A percentile compares a stretch with the other conserved stretches of the same genome.
Evolutionary conservation across 1,140 invertebrate species (phyloP).

Genomic region (Philopotamus ludificatus): DNA sequence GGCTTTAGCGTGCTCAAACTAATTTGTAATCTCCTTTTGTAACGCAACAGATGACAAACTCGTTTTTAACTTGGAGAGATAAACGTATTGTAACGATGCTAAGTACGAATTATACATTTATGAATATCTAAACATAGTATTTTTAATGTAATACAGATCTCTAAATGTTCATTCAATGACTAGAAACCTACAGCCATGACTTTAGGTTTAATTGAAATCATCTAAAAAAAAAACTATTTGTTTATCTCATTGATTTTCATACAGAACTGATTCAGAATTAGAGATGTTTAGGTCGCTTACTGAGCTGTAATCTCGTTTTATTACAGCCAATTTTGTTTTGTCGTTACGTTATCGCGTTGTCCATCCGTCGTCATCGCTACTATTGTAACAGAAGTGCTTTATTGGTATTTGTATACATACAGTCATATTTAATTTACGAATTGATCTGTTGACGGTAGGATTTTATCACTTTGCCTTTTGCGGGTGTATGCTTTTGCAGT

Average conservation of each 20-base stretch:
- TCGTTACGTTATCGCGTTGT: slow-evolving; percentile 31
- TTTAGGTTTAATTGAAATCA: slow-evolving; percentile 39
- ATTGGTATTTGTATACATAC: slow-evolving; percentile 43
- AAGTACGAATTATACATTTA: slow-evolving; percentile 27
- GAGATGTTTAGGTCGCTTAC: slow-evolving; percentile 46
- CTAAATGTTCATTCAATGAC: slow-evolving; percentile 35
- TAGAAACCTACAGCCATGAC: slow-evolving; percentile 38
- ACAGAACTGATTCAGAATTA: slow-evolving; percentile 39
- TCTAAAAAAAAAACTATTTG: too few species aligned
- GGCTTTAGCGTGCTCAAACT: slow-evolving; percentile 43
- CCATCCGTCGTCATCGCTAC: slow-evolving; percentile 35
- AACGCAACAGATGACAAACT: slow-evolving; percentile 31
- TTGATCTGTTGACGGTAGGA: slow-evolving; percentile 31
- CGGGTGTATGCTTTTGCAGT: slow-evolving; percentile 39
- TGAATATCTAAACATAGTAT: slow-evolving; percentile 24
- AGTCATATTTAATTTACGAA: slow-evolving; percentile 47
- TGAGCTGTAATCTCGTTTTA: slow-evolving; percentile 44
- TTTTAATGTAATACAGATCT: slow-evolving; percentile 38
- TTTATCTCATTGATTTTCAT: slow-evolving; percentile 32
- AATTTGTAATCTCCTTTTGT: slow-evolving; percentile 42
- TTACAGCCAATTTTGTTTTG: slow-evolving; percentile 32
- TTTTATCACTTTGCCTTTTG: slow-evolving; percentile 35
- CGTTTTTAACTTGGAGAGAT: slow-evolving; percentile 37
- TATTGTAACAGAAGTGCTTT: slow-evolving; percentile 40
- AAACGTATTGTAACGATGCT: too few species aligned